phyloP scores from a whole-genome alignment of 2,888 invertebrate genomes.

The Pherbina coryleti region DNA sequence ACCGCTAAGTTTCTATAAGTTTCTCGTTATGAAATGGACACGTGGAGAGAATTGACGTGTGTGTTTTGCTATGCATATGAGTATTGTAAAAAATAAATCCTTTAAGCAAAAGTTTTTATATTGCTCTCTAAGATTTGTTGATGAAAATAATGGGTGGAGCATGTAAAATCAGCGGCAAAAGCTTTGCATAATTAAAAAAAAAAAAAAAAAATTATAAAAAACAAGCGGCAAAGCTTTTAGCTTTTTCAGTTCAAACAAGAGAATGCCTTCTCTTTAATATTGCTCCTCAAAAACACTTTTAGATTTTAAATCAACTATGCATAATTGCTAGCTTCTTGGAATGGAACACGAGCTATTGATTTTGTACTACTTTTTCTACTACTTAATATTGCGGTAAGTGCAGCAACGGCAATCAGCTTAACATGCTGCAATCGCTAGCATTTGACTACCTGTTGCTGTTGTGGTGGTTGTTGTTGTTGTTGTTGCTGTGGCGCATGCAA shows the following conservation, averaged over 20 bases:
- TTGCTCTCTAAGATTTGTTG: no score
- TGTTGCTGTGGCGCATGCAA: constrained; percentile 46
- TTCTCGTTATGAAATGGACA: no score
- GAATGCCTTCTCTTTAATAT: no score
- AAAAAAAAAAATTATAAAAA: not conserved
- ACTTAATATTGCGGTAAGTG: not conserved
- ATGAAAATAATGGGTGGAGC: not conserved
- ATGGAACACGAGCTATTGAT: not conserved
- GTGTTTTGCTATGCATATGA: no score
- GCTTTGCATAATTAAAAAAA: not conserved
- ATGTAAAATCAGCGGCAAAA: no score
- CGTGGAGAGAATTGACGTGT: no score
- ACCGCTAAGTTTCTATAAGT: no score
- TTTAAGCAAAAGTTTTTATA: no score
- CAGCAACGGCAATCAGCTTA: not conserved
- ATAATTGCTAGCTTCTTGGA: no score
- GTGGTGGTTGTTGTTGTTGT: constrained; percentile 47
- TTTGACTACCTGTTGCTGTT: constrained; percentile 40
- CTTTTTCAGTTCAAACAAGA: not conserved
- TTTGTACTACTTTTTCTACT: not conserved
- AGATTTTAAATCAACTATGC: no score
- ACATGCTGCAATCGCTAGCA: not conserved
- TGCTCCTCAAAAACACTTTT: no score
- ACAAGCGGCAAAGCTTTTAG: not conserved
- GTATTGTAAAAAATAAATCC: no score